Conservation (phyloP, 2,797 vertebrate genomes). For the Ctenochaetus hawaiiensis region DNA sequence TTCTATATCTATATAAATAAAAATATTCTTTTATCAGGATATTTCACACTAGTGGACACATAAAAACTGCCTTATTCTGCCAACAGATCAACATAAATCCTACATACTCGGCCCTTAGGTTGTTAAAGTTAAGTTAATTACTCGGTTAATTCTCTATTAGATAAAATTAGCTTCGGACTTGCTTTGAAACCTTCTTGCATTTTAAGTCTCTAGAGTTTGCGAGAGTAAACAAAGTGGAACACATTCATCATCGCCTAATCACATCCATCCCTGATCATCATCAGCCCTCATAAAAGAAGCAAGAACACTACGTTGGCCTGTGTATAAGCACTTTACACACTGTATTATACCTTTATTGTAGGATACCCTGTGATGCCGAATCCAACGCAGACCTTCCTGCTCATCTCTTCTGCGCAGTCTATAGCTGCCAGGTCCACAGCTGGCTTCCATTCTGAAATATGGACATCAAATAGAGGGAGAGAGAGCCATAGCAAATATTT, state of each 20-base stretch:
- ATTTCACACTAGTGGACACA: too few species aligned
- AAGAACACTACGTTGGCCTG: too few species aligned
- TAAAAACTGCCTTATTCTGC: too few species aligned
- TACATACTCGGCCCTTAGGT: background rate
- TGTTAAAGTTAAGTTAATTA: background rate
- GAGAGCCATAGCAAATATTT: constrained; percentile 56
- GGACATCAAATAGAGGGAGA: constrained; percentile 35
- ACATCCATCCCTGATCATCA: background rate
- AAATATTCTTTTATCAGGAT: too few species aligned
- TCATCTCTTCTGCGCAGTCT: constrained; percentile 88
- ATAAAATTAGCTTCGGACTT: background rate
- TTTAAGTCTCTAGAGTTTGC: background rate
- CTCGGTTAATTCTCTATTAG: background rate
- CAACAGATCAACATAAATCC: too few species aligned
- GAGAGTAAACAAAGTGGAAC: background rate
- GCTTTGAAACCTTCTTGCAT: background rate
- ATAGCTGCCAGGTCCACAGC: constrained; percentile 89
- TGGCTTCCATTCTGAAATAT: constrained; percentile 90
- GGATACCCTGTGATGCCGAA: constrained; percentile 89
- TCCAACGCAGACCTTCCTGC: constrained; percentile 80
- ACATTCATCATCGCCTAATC: background rate
- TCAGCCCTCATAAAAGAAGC: background rate
- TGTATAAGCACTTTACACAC: background rate
- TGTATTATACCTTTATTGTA: constrained; percentile 86
- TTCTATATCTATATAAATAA: too few species aligned